Conservation (phyloP, 2,888 invertebrate genomes). For the Tetragonula carbonaria region DNA sequence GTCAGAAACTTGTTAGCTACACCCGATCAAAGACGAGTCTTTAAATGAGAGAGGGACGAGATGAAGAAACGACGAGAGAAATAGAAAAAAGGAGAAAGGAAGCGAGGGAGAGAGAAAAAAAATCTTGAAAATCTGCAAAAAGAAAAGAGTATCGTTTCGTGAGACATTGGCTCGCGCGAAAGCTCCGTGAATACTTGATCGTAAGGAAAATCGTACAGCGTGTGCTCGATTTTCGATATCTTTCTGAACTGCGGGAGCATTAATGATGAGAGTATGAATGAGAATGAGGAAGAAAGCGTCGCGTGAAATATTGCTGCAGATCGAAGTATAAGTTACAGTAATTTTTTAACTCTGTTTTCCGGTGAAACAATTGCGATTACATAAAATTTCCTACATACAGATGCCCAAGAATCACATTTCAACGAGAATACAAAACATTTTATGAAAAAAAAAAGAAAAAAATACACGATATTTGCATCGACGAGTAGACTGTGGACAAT, state of each 20-base stretch:
- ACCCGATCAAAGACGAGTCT: conserved; percentile 5
- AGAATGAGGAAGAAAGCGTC: not conserved
- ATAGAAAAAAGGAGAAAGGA: too few relatives aligned
- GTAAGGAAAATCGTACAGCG: conserved; percentile 9
- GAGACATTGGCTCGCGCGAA: conserved; percentile 31
- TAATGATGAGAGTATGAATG: not conserved
- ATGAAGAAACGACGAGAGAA: too few relatives aligned
- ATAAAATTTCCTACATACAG: too few relatives aligned
- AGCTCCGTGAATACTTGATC: conserved; percentile 8
- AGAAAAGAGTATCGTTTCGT: conserved; percentile 33
- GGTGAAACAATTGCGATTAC: too few relatives aligned
- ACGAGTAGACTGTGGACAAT: too few relatives aligned
- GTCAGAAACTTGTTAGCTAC: conserved; percentile 34
- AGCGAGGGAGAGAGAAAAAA: not conserved
- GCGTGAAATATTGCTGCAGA: not conserved
- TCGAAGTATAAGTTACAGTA: not conserved
- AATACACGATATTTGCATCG: too few relatives aligned
- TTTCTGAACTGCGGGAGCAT: not conserved
- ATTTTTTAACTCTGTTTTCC: not conserved
- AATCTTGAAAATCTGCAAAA: conserved; percentile 11
- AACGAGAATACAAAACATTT: too few relatives aligned
- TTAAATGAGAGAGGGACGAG: not conserved
- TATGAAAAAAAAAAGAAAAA: too few relatives aligned
- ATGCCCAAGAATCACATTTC: too few relatives aligned
- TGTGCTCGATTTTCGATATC: not conserved